Evolutionary conservation across 2,888 invertebrate species (phyloP).

Genomic region (Meta bourneti): DNA sequence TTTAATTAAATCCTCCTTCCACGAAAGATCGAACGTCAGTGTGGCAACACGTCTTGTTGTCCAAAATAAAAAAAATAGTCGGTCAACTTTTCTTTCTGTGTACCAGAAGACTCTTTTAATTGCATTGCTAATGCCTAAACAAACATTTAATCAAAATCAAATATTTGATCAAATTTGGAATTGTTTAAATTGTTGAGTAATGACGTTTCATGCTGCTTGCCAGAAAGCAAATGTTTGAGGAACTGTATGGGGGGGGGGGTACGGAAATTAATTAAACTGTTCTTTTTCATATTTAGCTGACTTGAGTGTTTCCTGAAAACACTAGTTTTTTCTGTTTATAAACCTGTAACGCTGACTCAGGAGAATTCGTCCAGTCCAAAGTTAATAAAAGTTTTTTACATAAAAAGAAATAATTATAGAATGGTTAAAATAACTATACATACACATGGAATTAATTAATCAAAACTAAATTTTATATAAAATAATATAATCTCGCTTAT

Average conservation of each 20-base stretch:
- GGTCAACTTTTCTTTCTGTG: not conserved
- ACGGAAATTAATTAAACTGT: not conserved
- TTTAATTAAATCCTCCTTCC: conserved; percentile 40
- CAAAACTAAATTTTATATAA: too few relatives aligned
- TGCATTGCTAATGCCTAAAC: conserved; percentile 11
- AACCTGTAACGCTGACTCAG: not conserved
- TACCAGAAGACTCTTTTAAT: not conserved
- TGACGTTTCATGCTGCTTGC: conserved; percentile 1
- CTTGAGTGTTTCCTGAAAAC: not conserved
- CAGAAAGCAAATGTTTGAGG: conserved; percentile 29
- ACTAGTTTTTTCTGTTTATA: not conserved
- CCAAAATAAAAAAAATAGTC: not conserved
- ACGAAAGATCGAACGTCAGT: conserved; percentile 13
- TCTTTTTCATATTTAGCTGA: not conserved
- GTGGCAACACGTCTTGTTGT: not conserved
- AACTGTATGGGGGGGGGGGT: not conserved
- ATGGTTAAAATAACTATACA: too few relatives aligned
- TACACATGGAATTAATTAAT: too few relatives aligned
- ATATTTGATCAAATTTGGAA: conserved; percentile 23
- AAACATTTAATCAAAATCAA: conserved; percentile 44
- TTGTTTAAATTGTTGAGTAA: conserved; percentile 1
- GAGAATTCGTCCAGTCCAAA: too few relatives aligned
- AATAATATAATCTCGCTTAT: too few relatives aligned
- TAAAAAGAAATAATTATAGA: too few relatives aligned
- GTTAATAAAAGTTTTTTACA: too few relatives aligned